These are phyloP conservation scores for Chiloscyllium plagiosum DNA, from an alignment of 2,113 vertebrate genomes.

Conservation along the genomic window DNA sequence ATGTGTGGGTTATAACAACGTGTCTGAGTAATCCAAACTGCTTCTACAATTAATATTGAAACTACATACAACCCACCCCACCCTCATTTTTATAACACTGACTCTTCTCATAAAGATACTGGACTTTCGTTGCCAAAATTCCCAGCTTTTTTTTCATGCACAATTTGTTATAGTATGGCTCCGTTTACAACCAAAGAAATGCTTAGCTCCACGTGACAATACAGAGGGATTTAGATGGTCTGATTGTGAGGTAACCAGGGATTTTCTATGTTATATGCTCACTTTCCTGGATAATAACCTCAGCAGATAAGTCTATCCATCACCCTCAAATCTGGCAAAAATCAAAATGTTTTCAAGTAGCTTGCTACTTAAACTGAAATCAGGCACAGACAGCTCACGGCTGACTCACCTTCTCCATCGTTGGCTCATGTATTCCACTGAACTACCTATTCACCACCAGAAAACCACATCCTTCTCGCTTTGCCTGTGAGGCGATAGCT, in stretches of 20 bases:
- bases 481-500: conserved; percentile 23
- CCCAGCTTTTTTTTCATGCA: neutral
- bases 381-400: neutral
- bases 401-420: conserved; percentile 27
- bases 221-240: neutral
- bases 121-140: neutral
- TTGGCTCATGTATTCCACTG: conserved; percentile 6
- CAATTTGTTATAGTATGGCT: neutral
- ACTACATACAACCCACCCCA: neutral
- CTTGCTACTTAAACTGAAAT: conserved; percentile 1
- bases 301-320: neutral
- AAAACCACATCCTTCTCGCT: conserved; percentile 30
- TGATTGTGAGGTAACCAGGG: neutral
- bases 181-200: neutral
- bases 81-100: conserved; percentile 9
- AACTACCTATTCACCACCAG: conserved; percentile 21
- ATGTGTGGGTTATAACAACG: conserved; percentile 30
- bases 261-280: neutral
- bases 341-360: neutral
- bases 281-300: neutral
- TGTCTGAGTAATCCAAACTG: conserved; percentile 17
- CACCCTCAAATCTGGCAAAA: conserved; percentile 15
- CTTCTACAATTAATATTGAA: neutral
- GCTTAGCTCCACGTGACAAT: neutral
- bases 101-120: conserved; percentile 20